Base-by-base conservation (phyloP, 1,140 invertebrate genomes). In the Tetramorium alpestre region DNA sequence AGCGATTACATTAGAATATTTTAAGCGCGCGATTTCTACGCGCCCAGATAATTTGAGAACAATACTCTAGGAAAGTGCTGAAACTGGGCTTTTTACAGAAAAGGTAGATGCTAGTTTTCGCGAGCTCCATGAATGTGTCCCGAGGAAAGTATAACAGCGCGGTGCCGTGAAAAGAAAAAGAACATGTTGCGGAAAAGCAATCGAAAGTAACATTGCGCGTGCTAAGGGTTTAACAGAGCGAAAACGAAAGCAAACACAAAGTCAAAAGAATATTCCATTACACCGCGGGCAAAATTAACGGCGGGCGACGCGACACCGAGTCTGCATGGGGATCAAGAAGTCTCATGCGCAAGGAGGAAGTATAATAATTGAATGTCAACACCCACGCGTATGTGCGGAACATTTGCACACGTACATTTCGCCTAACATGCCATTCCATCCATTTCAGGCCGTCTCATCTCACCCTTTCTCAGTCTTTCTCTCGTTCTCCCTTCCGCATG, bases 331-430 rank as follows among this genome's bases (percentile, higher is more conserved):
- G 47, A 33, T 47, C 33, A 33, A 81, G 33, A 81, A 87, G 56
- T 16, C 41, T 56, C n/a, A 33, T 28, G 25, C 54, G 6, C 44
- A 10, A 84, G 49, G 47, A 70, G 78, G 78, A 89, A 87, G 58
- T 80, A 62, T 81, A 80, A 85, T 87, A 89, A 89, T 78, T 85
- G 72, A 65, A 87, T 85, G 88, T 85, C 86, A 87, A 85, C 73
- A 56, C 54, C 78, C 73, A 64, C 73, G 47, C 85, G 22, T 54
- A 25, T 73, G 58, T 54, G 51, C 47, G 65, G 33, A 69, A 86
- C 47, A 76, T 87, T 82, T 11, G 76, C 47, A 18, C 64, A 56
- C 77, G 80, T 86, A 87, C 60, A 65, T 70, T 76, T 85, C 82
- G 38, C 54, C 44, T 67, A 82, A 49, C 75, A 47, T 70, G 47